Base-by-base conservation (phyloP, 2,797 vertebrate genomes). In the Champsocephalus gunnari region DNA sequence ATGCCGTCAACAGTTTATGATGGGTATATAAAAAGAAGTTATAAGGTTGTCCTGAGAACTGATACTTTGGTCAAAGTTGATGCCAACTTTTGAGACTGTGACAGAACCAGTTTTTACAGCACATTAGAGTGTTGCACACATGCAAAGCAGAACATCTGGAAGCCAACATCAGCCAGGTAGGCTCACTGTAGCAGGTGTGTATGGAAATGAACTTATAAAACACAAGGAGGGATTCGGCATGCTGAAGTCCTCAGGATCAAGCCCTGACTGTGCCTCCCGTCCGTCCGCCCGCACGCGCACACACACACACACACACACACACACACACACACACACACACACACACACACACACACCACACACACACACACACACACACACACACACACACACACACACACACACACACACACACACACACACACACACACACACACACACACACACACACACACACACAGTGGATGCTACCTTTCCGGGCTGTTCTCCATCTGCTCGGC, bases 401-500 rank as follows among this genome's bases (percentile, higher is more conserved):
- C 34, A 8, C 34, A 34, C 34, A 34, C 34, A 34, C 34, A 9
- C 34, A 38, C 34, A 38, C 34, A 38, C 34, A 38, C 34, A 9
- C 34, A 38, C 34, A 38, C 34, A 38, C 47, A 51, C 47, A 21
- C 28, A 72, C 60, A 38, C 68, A 50, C 17, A 24, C n/a, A 38
- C 17, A 74, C 48, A 63, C 57, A 48, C 21, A 49, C 43, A 4
- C 59, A n/a, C 47, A 1, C 9, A 28, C 2, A 14, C 56, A 38
- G 66, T 28, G 47, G 16, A 62, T 8, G 45, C 50, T 58, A 55
- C 72, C 71, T 84, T 70, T 62, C 88, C 90, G 86, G 85, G 77
- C 85, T 66, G 44, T 80, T 79, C 88, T 93, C 94, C 94, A 95
- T 96, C 95, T 97, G 95, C 82, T 93, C 75, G 83, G 88, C 88